Conservation (phyloP, 35 echinoderm and acorn worm species). For the Antedon bifida region DNA sequence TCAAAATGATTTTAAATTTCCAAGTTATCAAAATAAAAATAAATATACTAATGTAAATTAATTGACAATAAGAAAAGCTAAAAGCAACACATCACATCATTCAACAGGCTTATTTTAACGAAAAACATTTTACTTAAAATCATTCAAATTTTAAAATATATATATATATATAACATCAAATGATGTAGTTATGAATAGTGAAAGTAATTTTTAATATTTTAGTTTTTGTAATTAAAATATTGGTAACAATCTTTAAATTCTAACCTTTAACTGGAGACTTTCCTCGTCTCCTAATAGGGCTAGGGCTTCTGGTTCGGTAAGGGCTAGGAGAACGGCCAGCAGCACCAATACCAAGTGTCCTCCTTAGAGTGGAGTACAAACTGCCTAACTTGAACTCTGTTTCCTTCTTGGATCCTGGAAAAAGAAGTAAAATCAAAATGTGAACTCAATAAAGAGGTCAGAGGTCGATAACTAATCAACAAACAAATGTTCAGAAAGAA, state of each 20-base stretch:
- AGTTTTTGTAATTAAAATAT: too few species aligned
- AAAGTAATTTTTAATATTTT: too few species aligned
- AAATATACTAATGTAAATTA: too few species aligned
- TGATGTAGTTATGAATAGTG: too few species aligned
- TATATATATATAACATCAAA: too few species aligned
- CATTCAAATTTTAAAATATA: too few species aligned
- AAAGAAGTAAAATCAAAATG: background rate
- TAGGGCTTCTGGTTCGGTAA: constrained; percentile 52
- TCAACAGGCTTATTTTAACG: too few species aligned
- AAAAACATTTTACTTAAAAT: too few species aligned
- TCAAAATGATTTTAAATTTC: too few species aligned
- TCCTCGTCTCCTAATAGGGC: constrained; percentile 30
- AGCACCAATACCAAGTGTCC: constrained; percentile 86
- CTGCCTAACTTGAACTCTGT: constrained; percentile 94
- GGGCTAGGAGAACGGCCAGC: constrained; percentile 30
- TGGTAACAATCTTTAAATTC: background rate
- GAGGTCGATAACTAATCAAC: background rate
- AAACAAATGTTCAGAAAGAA: background rate
- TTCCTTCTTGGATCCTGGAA: constrained; percentile 69
- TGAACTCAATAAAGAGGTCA: background rate
- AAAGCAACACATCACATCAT: too few species aligned
- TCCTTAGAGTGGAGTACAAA: constrained; percentile 65
- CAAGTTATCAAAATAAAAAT: too few species aligned
- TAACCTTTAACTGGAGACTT: constrained; percentile 81
- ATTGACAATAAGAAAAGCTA: too few species aligned